These are phyloP conservation scores for Paralichthys olivaceus DNA, from an alignment of 2,113 vertebrate genomes.

Conservation along the genomic window DNA sequence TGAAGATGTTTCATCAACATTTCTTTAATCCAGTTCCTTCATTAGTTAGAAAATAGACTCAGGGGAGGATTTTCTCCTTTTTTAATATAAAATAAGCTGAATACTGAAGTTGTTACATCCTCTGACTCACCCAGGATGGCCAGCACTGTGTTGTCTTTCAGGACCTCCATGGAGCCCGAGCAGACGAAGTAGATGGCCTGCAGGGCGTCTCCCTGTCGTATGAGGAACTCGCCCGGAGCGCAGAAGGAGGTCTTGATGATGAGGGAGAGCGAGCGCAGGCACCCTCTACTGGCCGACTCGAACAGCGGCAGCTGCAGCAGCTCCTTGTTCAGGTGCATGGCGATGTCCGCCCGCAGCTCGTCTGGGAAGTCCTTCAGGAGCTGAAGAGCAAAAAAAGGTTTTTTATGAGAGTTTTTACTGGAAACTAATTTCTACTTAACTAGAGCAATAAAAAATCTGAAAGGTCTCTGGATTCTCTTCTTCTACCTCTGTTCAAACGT, in stretches of 20 bases:
- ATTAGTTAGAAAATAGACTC: neutral
- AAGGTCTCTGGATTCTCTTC: too few species aligned
- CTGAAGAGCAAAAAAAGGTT: slow-evolving; percentile 37
- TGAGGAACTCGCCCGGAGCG: slow-evolving; percentile 84
- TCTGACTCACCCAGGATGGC: slow-evolving; percentile 80
- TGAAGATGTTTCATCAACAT: neutral
- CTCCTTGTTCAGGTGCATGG: slow-evolving; percentile 85
- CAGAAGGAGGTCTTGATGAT: slow-evolving; percentile 85
- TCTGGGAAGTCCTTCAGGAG: slow-evolving; percentile 84
- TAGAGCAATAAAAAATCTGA: too few species aligned
- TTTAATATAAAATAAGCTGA: neutral
- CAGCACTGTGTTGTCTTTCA: slow-evolving; percentile 84
- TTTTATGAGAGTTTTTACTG: too few species aligned
- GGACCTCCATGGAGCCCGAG: slow-evolving; percentile 84
- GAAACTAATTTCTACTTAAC: too few species aligned
- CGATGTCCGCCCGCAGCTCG: slow-evolving; percentile 83
- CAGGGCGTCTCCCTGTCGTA: slow-evolving; percentile 82
- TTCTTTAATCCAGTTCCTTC: neutral
- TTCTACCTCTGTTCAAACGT: too few species aligned
- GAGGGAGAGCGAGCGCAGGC: slow-evolving; percentile 83
- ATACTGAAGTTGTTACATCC: neutral
- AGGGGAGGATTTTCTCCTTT: too few species aligned
- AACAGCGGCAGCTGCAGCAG: slow-evolving; percentile 83
- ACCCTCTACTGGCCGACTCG: slow-evolving; percentile 83
- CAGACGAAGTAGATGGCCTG: slow-evolving; percentile 86